A percentile compares a stretch with the other conserved stretches of the same genome.
Evolutionary conservation across 2,797 vertebrate species (phyloP).

Genomic region (Sebastes goodei): DNA sequence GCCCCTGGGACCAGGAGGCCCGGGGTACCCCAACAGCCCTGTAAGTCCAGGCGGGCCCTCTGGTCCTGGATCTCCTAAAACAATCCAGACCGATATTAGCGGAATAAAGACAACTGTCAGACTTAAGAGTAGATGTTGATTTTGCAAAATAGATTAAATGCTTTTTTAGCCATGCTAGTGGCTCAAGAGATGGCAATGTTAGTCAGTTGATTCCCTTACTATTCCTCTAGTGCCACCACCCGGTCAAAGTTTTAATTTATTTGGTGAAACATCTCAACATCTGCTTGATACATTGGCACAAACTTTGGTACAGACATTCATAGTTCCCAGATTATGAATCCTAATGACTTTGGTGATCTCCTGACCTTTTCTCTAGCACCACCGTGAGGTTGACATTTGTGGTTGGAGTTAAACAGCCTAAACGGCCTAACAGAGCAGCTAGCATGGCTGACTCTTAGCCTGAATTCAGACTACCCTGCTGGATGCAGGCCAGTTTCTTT

Average conservation of each 20-base stretch:
- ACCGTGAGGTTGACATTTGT: too few species aligned
- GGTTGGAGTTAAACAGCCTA: too few species aligned
- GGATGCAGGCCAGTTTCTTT: slow-evolving; percentile 2
- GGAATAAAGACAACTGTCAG: background rate
- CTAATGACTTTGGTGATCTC: too few species aligned
- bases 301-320: too few species aligned
- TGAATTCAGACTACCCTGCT: background rate
- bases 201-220: background rate
- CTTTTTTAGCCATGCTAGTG: background rate
- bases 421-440: background rate
- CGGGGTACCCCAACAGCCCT: slow-evolving; percentile 86
- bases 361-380: too few species aligned
- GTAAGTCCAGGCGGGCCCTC: slow-evolving; percentile 86
- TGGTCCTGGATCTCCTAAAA: slow-evolving; percentile 88
- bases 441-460: too few species aligned
- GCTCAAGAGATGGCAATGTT: background rate
- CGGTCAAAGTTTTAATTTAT: background rate
- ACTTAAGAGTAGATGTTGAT: background rate
- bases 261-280: background rate
- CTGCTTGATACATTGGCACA: too few species aligned
- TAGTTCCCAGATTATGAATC: too few species aligned
- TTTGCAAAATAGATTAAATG: background rate
- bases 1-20: slow-evolving; percentile 91
- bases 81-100: slow-evolving; percentile 27
- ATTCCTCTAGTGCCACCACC: background rate